Conservation (phyloP, 2,797 vertebrate genomes). For the Dallia pectoralis region DNA sequence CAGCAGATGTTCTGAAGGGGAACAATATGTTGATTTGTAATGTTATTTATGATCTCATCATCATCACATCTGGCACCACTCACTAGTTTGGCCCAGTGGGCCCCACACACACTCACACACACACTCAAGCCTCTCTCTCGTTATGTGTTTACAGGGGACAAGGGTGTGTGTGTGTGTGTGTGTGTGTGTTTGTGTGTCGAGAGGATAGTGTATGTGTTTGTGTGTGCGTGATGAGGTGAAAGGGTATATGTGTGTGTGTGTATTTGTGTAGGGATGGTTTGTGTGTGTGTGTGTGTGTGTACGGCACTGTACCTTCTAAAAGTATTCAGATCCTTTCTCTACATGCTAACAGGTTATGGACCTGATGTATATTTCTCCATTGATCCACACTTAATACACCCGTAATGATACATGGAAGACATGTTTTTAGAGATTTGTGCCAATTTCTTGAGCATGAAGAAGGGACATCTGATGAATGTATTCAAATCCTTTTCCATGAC, state of each 20-base stretch:
- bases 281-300: conserved; percentile 1
- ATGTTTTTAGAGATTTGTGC: no score
- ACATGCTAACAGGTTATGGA: no score
- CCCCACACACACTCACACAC: no score
- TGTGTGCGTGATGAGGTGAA: neutral
- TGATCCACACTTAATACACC: no score
- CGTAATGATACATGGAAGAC: no score
- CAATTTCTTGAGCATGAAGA: no score
- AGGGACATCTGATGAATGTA: no score
- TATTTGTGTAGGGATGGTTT: neutral
- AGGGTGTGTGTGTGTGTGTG: conserved; percentile 20
- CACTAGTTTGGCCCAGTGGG: conserved; percentile 8
- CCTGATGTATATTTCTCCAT: no score
- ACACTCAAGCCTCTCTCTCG: conserved; percentile 13
- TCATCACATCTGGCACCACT: conserved; percentile 56
- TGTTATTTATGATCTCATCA: conserved; percentile 53
- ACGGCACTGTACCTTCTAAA: conserved; percentile 27
- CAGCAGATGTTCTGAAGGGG: conserved; percentile 62
- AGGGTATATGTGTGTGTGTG: neutral
- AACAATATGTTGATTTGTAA: conserved; percentile 56
- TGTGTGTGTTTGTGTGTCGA: conserved; percentile 3
- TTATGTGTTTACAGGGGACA: neutral
- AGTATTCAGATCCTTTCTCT: no score
- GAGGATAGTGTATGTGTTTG: neutral
- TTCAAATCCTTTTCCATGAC: no score